Conservation (phyloP, 2,888 invertebrate species). For the Campoplex nolae region DNA sequence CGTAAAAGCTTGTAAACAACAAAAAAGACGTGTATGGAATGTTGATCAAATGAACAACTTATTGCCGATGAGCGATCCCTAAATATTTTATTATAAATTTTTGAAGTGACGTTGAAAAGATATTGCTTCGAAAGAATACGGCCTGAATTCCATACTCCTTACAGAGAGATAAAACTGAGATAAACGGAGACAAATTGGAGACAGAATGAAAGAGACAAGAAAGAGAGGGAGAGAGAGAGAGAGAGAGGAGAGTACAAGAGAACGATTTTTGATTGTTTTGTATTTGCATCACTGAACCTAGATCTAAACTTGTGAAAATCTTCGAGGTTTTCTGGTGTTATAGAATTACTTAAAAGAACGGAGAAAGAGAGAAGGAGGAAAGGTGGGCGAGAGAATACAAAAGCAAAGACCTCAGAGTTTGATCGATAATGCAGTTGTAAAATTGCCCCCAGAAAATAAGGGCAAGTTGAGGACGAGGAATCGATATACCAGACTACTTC, state of each 20-base stretch:
- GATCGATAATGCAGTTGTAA: conserved; percentile 67
- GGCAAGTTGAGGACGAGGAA: conserved; percentile 57
- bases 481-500: conserved; percentile 43
- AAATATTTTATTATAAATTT: too few species aligned
- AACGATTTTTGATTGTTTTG: background rate
- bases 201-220: too few species aligned
- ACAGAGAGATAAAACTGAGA: too few species aligned
- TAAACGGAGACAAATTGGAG: too few species aligned
- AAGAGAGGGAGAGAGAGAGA: too few species aligned
- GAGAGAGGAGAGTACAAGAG: too few species aligned
- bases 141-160: too few species aligned
- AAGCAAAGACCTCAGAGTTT: conserved; percentile 53
- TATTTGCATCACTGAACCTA: background rate
- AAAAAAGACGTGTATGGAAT: background rate
- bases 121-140: too few species aligned
- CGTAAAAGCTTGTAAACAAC: too few species aligned
- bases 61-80: too few species aligned
- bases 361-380: background rate
- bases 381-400: background rate
- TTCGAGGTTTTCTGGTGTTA: background rate
- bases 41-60: background rate
- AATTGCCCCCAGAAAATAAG: conserved; percentile 63
- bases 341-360: background rate
- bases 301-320: background rate
- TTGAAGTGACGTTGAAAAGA: too few species aligned